phyloP scores from a whole-genome alignment of 2,797 vertebrate genomes.

The Nothura maculosa region DNA sequence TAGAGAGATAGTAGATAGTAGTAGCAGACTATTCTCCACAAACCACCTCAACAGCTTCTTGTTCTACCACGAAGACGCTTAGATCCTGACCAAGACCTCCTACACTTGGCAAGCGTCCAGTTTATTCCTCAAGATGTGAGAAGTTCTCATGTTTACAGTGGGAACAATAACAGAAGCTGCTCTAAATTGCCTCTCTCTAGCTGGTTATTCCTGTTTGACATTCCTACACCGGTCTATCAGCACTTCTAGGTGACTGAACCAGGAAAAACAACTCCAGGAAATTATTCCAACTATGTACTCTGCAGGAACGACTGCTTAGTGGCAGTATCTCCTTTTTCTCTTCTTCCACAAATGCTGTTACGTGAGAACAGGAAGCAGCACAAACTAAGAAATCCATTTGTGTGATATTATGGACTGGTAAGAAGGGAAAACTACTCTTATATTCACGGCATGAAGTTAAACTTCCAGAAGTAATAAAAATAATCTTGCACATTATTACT shows the following conservation, averaged over 20 bases:
- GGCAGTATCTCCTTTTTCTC: background rate
- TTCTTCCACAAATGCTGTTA: background rate
- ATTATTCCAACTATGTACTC: background rate
- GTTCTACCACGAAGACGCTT: no score
- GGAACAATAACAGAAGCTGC: background rate
- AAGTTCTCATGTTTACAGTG: background rate
- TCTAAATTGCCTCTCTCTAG: background rate
- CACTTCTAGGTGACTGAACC: background rate
- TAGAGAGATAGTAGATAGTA: no score
- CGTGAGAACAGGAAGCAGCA: background rate
- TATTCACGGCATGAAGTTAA: background rate
- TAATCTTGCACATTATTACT: background rate
- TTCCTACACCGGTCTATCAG: background rate
- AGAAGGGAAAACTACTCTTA: background rate
- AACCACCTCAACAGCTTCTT: background rate
- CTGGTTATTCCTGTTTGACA: background rate
- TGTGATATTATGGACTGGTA: background rate
- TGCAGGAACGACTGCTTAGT: background rate
- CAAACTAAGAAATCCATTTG: background rate
- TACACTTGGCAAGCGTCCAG: background rate
- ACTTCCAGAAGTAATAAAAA: background rate
- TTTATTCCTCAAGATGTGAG: background rate
- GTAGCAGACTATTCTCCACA: background rate
- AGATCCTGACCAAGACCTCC: background rate
- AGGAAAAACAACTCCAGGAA: background rate